Evolutionary conservation across 2,113 vertebrate species (phyloP), one percentile per base, ranked within the genome.

Genomic region (Rynchops niger): DNA sequence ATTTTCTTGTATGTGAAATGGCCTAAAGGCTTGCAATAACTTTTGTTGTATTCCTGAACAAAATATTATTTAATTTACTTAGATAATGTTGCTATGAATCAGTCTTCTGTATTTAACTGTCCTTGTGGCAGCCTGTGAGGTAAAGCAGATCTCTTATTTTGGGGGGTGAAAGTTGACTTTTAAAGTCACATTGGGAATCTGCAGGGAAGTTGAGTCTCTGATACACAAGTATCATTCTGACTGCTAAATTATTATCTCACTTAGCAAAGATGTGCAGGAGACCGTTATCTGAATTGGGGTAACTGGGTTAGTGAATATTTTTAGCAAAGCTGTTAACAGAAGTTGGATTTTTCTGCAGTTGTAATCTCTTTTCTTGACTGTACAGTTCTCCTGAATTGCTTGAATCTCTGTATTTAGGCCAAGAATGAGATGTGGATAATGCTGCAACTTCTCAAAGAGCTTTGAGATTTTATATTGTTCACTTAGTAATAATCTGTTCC

Each of bases 291-390:
- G 81, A 18, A 80, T 42, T 19, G 87, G 72, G 96, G 95, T 56
- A 93, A 88, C 55, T 93, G 97, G 88, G 92, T 92, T 95, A 90
- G 82, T 9, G 82, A 89, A 17, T 53, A 83, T 95, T 94, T 96
- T 96, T 94, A 94, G 96, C 84, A 29, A 12, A 53, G 62, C 74
- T 77, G 40, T 15, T 47, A 15, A 7, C 43, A 82, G 15, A 26
- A 73, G 13, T 69, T 0, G 8, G 62, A 7, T 87, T 92, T 91
- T 94, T 88, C 50, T 74, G 90, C 71, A 34, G 71, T 20, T 93
- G 42, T n/a, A 29, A 78, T 94, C 69, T 61, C 45, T 62, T 40
- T 30, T 32, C 58, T 42, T 52, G 49, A 3, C 79, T 40, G 2
- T 58, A 6, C 38, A 6, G 58, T 42, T 79, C 77, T 61, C 12